Percentiles rank a stretch among this genome's conserved stretches.
Conservation (phyloP, 2,113 vertebrate species). For the Pelecanoides urinatrix region DNA sequence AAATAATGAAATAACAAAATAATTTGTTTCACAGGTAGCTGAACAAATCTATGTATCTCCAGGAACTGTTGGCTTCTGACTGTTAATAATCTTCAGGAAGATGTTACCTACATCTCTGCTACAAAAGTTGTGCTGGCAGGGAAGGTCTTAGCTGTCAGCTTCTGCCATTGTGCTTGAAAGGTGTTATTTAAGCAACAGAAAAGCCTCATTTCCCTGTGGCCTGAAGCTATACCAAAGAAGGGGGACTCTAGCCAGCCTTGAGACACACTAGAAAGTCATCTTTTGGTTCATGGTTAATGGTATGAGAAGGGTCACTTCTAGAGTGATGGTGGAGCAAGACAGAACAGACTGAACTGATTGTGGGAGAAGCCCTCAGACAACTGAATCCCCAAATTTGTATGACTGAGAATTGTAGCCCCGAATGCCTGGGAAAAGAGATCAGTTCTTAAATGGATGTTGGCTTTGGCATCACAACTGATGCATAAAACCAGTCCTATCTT, state of each 20-base stretch:
- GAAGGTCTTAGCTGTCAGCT: background rate
- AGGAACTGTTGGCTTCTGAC: background rate
- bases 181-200: background rate
- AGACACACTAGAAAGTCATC: background rate
- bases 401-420: background rate
- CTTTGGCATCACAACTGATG: background rate
- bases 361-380: background rate
- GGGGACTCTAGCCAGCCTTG: background rate
- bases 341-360: background rate
- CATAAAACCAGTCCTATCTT: background rate
- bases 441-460: background rate
- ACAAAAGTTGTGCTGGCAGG: background rate
- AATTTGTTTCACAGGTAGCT: background rate
- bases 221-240: background rate
- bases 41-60: background rate
- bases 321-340: background rate
- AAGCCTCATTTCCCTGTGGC: background rate
- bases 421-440: background rate
- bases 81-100: background rate
- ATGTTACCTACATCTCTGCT: background rate
- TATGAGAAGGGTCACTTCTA: background rate
- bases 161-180: background rate
- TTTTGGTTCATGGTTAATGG: background rate
- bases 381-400: background rate
- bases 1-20: background rate